phyloP scores from a whole-genome alignment of 2,113 vertebrate species.

The Ranitomeya variabilis region DNA sequence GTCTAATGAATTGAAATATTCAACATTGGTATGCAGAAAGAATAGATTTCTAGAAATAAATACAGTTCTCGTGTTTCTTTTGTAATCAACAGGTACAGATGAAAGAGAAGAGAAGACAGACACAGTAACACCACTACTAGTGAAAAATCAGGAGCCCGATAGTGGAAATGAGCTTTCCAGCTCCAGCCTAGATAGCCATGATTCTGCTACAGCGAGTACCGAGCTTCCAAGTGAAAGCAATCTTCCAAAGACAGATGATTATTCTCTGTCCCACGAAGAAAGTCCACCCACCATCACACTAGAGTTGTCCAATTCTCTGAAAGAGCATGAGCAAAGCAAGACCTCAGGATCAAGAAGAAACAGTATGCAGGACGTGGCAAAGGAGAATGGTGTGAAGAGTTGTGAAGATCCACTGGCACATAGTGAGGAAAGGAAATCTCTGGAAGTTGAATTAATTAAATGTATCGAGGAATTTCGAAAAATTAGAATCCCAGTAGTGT shows the following conservation, averaged over 20 bases:
- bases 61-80: neutral
- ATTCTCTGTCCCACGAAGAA: constrained; percentile 40
- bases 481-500: constrained; percentile 63
- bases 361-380: rapidly evolving
- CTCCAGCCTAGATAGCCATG: rapidly evolving
- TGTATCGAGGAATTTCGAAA: constrained; percentile 69
- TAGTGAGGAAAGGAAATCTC: constrained; percentile 49
- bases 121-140: rapidly evolving
- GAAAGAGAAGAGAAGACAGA: neutral
- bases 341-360: constrained; percentile 14
- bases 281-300: constrained; percentile 59
- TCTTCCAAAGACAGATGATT: rapidly evolving
- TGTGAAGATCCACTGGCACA: rapidly evolving
- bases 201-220: neutral
- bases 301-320: constrained; percentile 58
- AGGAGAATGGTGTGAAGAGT: constrained; percentile 59
- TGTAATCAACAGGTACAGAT: neutral
- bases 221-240: rapidly evolving
- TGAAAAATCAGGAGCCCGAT: rapidly evolving
- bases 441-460: constrained; percentile 64
- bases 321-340: constrained; percentile 45
- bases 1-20: no score
- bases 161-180: rapidly evolving
- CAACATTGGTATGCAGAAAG: no score
- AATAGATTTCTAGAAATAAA: neutral